These are phyloP conservation scores for Selene dorsalis DNA, from an alignment of 2,797 vertebrate genomes.

Conservation along the genomic window DNA sequence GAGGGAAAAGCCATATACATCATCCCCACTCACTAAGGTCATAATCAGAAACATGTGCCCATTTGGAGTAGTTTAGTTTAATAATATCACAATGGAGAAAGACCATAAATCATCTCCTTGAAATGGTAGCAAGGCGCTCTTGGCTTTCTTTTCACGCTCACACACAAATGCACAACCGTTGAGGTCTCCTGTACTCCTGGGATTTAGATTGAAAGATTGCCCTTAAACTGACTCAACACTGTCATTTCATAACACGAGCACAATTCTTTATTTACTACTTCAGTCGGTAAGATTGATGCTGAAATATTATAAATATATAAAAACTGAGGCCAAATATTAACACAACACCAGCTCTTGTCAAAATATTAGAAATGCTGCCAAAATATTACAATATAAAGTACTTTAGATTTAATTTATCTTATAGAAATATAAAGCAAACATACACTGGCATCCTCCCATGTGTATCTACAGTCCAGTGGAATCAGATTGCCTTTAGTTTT, in stretches of 20 bases:
- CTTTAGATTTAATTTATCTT: conserved; percentile 47
- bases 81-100: conserved; percentile 83
- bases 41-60: conserved; percentile 81
- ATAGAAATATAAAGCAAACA: conserved; percentile 58
- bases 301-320: too few relatives aligned
- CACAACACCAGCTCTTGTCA: conserved; percentile 16
- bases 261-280: conserved; percentile 30
- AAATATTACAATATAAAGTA: conserved; percentile 37
- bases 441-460: conserved; percentile 55
- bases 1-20: conserved; percentile 74
- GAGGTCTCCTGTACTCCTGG: conserved; percentile 28
- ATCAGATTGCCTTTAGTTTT: conserved; percentile 81
- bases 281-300: conserved; percentile 16
- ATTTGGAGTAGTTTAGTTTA: conserved; percentile 82
- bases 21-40: conserved; percentile 70
- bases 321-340: conserved; percentile 32
- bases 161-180: conserved; percentile 25
- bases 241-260: conserved; percentile 43
- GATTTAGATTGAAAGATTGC: conserved; percentile 39
- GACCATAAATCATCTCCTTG: conserved; percentile 74
- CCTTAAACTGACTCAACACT: conserved; percentile 44
- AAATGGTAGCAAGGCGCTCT: conserved; percentile 57
- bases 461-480: conserved; percentile 72
- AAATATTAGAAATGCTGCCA: conserved; percentile 39
- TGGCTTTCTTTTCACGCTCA: conserved; percentile 55